phyloP scores from a whole-genome alignment of 2,797 vertebrate species.

The Lutjanus campechanus region DNA sequence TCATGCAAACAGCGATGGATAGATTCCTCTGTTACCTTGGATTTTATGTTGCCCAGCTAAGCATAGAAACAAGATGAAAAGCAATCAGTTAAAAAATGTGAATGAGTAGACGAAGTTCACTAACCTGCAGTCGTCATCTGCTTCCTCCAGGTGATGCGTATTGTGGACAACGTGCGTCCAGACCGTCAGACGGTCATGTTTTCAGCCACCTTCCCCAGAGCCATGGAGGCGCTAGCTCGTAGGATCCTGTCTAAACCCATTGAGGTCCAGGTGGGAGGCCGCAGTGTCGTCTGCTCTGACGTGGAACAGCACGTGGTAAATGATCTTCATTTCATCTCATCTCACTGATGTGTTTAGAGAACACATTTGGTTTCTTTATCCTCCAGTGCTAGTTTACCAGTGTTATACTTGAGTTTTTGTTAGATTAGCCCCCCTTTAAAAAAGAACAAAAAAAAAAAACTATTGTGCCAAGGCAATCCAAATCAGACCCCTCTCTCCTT shows the following conservation, averaged over 20 bases:
- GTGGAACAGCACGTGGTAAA: slow-evolving; percentile 96
- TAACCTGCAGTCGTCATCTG: neutral
- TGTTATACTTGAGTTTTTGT: no score
- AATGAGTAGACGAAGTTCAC: neutral
- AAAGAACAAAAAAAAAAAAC: no score
- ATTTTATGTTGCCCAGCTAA: no score
- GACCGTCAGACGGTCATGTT: slow-evolving; percentile 99
- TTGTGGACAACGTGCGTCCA: slow-evolving; percentile 96
- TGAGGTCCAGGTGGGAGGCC: slow-evolving; percentile 97
- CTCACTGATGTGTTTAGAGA: neutral
- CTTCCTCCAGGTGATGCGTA: slow-evolving; percentile 94
- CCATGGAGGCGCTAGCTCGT: slow-evolving; percentile 98
- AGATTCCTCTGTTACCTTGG: no score
- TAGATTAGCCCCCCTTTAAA: no score
- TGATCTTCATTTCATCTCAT: neutral
- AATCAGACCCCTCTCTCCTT: neutral
- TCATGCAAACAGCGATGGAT: no score
- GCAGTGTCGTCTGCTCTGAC: slow-evolving; percentile 98
- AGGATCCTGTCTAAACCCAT: slow-evolving; percentile 95
- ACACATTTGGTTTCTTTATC: neutral
- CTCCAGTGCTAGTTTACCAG: no score
- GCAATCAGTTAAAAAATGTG: no score
- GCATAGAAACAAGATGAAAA: no score
- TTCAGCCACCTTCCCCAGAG: slow-evolving; percentile 97
- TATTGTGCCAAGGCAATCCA: neutral